A percentile compares a stretch with the other conserved stretches of the same genome.
These are phyloP conservation scores for Andrena trimmerana DNA, from an alignment of 2,888 invertebrate species.

Conservation along the genomic window DNA sequence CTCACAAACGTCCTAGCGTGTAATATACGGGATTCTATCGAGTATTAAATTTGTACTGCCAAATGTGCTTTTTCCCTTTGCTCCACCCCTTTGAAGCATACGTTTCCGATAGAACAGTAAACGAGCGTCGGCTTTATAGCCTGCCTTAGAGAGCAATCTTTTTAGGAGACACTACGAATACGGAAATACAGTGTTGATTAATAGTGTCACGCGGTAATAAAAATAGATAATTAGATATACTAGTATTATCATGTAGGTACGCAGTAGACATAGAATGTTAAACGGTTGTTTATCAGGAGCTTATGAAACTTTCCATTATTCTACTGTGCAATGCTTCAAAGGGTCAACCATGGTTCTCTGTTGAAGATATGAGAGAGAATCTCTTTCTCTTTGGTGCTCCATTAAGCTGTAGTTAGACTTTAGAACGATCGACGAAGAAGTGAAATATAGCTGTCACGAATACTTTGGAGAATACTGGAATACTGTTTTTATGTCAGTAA, in stretches of 20 bases:
- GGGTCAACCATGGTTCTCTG: conserved; percentile 36
- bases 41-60: conserved; percentile 74
- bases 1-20: conserved; percentile 55
- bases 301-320: not conserved
- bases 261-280: not conserved
- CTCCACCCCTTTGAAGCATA: conserved; percentile 53
- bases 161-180: not conserved
- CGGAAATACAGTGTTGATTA: conserved; percentile 1
- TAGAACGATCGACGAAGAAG: conserved; percentile 26
- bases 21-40: conserved; percentile 49
- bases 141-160: conserved; percentile 10
- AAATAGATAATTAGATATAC: conserved; percentile 26
- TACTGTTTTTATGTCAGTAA: conserved; percentile 1
- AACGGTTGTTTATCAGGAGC: not conserved
- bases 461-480: not conserved
- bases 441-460: conserved; percentile 18
- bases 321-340: conserved; percentile 42
- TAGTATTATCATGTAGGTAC: conserved; percentile 10
- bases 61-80: conserved; percentile 58
- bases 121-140: too few species aligned
- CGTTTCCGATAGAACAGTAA: not conserved
- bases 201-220: conserved; percentile 13
- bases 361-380: conserved; percentile 56
- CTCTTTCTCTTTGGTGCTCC: conserved; percentile 72
- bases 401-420: conserved; percentile 68